These are phyloP conservation scores for Ceuthmochares aereus DNA, from an alignment of 2,113 vertebrate species.

Conservation along the genomic window DNA sequence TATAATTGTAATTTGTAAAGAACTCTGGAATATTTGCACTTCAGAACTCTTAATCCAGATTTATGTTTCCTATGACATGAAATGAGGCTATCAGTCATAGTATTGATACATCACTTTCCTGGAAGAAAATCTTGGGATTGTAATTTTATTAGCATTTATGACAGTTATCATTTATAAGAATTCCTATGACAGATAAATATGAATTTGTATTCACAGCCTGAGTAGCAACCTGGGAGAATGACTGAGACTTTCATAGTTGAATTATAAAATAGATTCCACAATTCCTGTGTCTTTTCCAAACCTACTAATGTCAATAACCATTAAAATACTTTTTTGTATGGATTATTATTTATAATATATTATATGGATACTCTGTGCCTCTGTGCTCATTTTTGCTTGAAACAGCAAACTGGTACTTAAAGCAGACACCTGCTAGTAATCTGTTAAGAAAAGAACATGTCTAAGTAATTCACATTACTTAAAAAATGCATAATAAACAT, in stretches of 20 bases:
- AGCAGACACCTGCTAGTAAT: background rate
- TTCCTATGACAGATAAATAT: background rate
- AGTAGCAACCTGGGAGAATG: background rate
- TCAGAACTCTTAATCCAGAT: background rate
- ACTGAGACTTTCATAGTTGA: background rate
- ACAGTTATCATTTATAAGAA: background rate
- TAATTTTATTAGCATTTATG: background rate
- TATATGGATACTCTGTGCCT: background rate
- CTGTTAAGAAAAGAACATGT: background rate
- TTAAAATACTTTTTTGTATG: background rate
- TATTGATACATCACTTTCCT: background rate
- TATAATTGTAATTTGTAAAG: background rate
- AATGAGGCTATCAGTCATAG: background rate
- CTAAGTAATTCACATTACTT: background rate
- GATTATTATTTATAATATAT: background rate
- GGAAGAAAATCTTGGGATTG: background rate
- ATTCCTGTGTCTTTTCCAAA: background rate
- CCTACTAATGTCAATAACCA: background rate
- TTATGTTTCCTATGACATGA: background rate
- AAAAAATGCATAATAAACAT: background rate
- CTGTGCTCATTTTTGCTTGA: background rate
- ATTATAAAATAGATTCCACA: background rate
- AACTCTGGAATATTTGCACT: background rate
- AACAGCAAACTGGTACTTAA: background rate
- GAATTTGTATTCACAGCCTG: background rate